phyloP scores from a whole-genome alignment of 2,888 invertebrate genomes.

The Mythimna ferrago region DNA sequence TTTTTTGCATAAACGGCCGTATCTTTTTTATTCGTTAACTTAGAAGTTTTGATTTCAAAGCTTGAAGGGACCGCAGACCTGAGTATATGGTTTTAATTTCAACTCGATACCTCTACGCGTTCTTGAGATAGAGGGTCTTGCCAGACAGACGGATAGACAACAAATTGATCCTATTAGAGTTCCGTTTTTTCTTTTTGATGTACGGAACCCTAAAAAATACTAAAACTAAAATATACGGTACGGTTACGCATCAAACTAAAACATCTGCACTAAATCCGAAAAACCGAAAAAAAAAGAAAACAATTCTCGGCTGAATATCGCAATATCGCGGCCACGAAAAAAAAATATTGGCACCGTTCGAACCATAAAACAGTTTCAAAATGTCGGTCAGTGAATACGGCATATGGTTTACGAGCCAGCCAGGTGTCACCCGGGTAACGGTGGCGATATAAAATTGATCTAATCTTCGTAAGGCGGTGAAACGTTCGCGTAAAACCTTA shows the following conservation, averaged over 20 bases:
- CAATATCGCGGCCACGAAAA: slow-evolving; percentile 54
- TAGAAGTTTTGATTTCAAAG: too few relatives aligned
- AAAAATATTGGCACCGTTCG: slow-evolving; percentile 52
- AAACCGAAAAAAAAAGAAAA: slow-evolving; percentile 34
- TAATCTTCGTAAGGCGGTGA: slow-evolving; percentile 62
- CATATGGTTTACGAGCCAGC: slow-evolving; percentile 63
- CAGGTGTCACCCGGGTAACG: slow-evolving; percentile 64
- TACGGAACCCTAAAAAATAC: background rate
- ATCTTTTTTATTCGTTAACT: too few relatives aligned
- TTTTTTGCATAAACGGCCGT: too few relatives aligned
- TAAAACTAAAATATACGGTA: background rate
- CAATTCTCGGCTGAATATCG: slow-evolving; percentile 39
- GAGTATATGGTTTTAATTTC: too few relatives aligned
- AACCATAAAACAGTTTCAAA: slow-evolving; percentile 69
- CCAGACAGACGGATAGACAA: too few relatives aligned
- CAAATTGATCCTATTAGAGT: too few relatives aligned
- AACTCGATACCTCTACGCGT: too few relatives aligned
- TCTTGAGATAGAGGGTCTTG: too few relatives aligned
- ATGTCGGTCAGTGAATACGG: slow-evolving; percentile 75
- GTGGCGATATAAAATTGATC: slow-evolving; percentile 66
- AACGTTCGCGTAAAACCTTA: slow-evolving; percentile 62
- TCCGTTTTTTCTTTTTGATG: too few relatives aligned
- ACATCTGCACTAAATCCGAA: slow-evolving; percentile 23
- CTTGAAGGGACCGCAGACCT: too few relatives aligned
- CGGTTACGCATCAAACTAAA: slow-evolving; percentile 18